phyloP scores from a whole-genome alignment of 2,797 vertebrate species.

The Craterocephalus amniculus region DNA sequence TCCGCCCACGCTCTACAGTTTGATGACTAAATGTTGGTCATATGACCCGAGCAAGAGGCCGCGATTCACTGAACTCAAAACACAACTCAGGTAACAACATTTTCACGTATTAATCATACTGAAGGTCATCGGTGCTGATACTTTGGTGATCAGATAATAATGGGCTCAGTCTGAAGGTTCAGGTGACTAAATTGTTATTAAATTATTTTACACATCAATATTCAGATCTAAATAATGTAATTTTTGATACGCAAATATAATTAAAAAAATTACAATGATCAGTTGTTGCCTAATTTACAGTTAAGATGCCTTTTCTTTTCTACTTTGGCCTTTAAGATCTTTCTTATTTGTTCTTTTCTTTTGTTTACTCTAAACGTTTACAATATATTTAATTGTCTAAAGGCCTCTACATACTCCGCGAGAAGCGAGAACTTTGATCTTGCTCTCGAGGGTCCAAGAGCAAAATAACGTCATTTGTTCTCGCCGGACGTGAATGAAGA shows the following conservation, averaged over 20 bases:
- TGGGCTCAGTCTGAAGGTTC: neutral
- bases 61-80: slow-evolving; percentile 97
- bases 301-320: neutral
- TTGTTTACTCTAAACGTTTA: neutral
- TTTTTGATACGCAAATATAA: too few species aligned
- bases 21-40: slow-evolving; percentile 99
- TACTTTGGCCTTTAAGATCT: neutral
- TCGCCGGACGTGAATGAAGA: too few species aligned
- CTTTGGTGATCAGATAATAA: neutral
- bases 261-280: too few species aligned
- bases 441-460: too few species aligned
- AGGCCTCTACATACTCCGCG: too few species aligned
- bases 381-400: too few species aligned
- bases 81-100: slow-evolving; percentile 90
- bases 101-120: neutral
- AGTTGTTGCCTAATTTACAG: neutral
- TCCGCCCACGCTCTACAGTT: slow-evolving; percentile 97
- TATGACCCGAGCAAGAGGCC: slow-evolving; percentile 97
- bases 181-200: too few species aligned
- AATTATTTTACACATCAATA: too few species aligned
- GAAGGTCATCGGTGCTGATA: neutral
- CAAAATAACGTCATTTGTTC: too few species aligned
- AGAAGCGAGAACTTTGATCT: too few species aligned
- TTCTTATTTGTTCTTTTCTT: neutral
- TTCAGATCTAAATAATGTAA: too few species aligned